These are phyloP conservation scores for Drymodes brunneopygia DNA, from an alignment of 2,113 vertebrate species.

Conservation along the genomic window DNA sequence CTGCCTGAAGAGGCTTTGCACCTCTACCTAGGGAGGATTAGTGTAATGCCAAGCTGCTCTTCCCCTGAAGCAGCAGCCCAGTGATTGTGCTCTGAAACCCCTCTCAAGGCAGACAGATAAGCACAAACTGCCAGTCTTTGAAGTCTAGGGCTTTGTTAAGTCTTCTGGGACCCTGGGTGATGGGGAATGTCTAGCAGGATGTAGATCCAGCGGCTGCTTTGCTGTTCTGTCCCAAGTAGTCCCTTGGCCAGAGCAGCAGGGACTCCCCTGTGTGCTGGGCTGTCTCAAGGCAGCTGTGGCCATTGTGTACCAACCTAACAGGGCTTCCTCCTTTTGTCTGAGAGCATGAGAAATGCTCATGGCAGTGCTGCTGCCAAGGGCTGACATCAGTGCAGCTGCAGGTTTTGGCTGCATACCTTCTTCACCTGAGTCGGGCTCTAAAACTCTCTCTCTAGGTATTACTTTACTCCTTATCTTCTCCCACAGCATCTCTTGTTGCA, in stretches of 20 bases:
- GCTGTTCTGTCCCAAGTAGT: background rate
- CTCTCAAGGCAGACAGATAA: background rate
- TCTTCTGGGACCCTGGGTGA: background rate
- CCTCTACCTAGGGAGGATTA: background rate
- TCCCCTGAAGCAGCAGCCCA: background rate
- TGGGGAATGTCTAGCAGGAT: background rate
- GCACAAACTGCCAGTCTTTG: background rate
- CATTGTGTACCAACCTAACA: background rate
- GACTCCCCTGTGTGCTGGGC: background rate
- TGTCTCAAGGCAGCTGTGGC: background rate
- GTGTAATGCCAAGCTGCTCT: background rate
- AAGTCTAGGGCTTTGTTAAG: background rate
- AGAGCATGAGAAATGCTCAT: background rate
- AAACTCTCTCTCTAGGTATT: background rate
- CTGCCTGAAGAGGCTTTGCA: background rate
- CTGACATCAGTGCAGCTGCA: constrained; percentile 21
- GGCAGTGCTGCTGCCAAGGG: background rate
- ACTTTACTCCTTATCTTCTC: background rate
- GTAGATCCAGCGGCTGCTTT: background rate
- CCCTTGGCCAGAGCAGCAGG: background rate
- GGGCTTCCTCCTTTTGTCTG: constrained; percentile 39
- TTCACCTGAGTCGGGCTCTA: background rate
- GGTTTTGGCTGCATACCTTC: background rate
- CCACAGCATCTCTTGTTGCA: background rate
- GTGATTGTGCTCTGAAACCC: background rate